A percentile compares a stretch with the other conserved stretches of the same genome.
phyloP scores from a whole-genome alignment of 2,113 vertebrate species.

The Apodemus sylvaticus region DNA sequence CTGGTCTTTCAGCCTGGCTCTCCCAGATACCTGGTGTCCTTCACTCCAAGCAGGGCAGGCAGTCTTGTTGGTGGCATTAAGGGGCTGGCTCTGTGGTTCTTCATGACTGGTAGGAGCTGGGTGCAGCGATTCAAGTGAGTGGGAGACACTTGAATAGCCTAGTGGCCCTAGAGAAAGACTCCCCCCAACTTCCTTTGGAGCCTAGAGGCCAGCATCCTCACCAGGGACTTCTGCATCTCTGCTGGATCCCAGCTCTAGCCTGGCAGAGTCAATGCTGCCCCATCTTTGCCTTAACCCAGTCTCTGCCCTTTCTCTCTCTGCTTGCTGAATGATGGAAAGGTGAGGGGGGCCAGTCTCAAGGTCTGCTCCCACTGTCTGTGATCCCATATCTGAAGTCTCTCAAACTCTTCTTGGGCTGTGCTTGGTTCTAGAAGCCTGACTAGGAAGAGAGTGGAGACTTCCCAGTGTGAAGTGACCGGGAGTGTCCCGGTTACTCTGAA shows the following conservation, averaged over 20 bases:
- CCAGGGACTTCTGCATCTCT: not conserved
- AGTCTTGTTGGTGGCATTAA: not conserved
- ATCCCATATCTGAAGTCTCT: not conserved
- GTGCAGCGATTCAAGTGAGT: not conserved
- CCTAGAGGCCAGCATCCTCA: no score
- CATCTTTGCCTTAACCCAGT: not conserved
- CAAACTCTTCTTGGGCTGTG: not conserved
- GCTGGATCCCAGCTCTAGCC: not conserved
- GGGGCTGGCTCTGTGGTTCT: not conserved
- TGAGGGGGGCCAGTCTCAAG: not conserved
- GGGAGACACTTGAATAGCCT: not conserved
- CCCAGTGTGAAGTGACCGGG: not conserved
- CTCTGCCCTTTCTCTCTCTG: no score
- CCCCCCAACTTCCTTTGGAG: not conserved
- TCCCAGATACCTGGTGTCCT: not conserved
- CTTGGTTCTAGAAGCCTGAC: not conserved
- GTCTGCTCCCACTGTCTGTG: rapidly evolving
- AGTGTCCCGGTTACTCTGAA: not conserved
- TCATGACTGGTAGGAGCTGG: not conserved
- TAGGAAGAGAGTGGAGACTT: rapidly evolving
- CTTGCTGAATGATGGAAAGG: not conserved
- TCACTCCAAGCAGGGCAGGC: not conserved
- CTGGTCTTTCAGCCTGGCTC: not conserved
- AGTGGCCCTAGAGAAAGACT: not conserved
- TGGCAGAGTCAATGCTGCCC: no score